Base-by-base conservation (phyloP, 2,888 invertebrate genomes). In the Poecilus cupreus region DNA sequence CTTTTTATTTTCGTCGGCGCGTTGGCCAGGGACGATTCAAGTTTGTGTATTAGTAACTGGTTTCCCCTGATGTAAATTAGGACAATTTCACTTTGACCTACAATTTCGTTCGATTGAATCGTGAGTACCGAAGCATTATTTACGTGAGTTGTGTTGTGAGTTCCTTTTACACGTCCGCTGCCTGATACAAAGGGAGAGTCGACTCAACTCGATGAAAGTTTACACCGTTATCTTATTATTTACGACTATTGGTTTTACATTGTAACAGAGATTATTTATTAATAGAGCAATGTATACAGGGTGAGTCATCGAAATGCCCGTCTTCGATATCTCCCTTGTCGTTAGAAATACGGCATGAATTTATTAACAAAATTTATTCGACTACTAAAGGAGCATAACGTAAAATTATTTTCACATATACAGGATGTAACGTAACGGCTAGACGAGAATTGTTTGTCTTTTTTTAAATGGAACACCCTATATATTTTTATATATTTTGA, bases 21-120 rank as follows among this genome's bases (percentile, higher is more conserved):
- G n/a, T n/a, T n/a, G n/a, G n/a, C n/a, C n/a, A n/a, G n/a, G 37
- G 32, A 6, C 32, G 32, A 32, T 6, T 8, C 32, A 8, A 32
- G 32, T 32, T 26, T 26, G 22, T n/a, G 64, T n/a, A 8, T 64
- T n/a, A 13, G 43, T 20, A 18, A 76, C 54, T 76, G 76, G 37
- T 76, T 76, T 76, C 76, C 57, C 51, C 32, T 54, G 22, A 13
- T 13, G 39, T 5, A 57, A 77, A 77, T 77, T 57, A 20, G 77
- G 77, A 60, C 77, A 77, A 77, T 77, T 77, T 77, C 77, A 77
- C 77, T 77, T 39, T 60, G 39, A 77, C 77, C 77, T 16, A 77
- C 37, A 32, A 77, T n/a, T n/a, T n/a, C 26, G 3, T 13, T 24
- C 32, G 26, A 60, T 46, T 46, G 13, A 49, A 49, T 49, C 49